Evolutionary conservation across 2,797 vertebrate species (phyloP), one percentile per base, ranked within the genome.

Genomic region (Coreius guichenoti): DNA sequence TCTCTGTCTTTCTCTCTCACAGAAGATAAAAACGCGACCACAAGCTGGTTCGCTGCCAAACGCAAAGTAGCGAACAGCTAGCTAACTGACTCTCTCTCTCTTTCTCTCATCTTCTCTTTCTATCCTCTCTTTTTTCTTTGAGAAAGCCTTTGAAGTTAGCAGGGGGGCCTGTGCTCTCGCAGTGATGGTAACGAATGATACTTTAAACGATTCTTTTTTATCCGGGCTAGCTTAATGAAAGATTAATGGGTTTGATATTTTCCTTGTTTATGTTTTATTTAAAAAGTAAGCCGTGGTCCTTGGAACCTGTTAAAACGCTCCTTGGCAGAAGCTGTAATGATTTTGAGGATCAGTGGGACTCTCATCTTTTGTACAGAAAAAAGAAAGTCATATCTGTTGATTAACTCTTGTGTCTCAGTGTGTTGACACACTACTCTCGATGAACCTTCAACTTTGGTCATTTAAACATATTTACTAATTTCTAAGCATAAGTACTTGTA

Each of bases 181-280:
- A 95, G 95, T 95, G 95, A 95, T 94, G 95, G 96, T 95, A 96
- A 96, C 96, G 96, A 97, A 96, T 94, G 96, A 97, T 96, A 97
- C 96, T 98, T 96, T 97, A 98, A 99, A 97, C 93, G 96, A 97
- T 98, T 98, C 96, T 97, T 98, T 99, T 99, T 99, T 98, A 99
- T 99, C 97, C 96, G 67, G 93, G 96, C 96, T 93, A 97, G 96
- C 96, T 96, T 98, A 98, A 98, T 99, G 97, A 98, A 99, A 99
- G 97, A 98, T 99, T 99, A 98, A 99, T 98, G 96, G 96, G 95
- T 97, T 96, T 96, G 95, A 96, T 97, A 97, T 97, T 98, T 97
- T 97, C 90, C 96, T 97, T 97, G 96, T 98, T 97, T 96, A 96
- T 97, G 95, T 95, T 95, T 96, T 94, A 95, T 96, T 95, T 92